Percentiles rank a stretch among this genome's conserved stretches.
These are phyloP conservation scores for Hemitrygon akajei DNA, from an alignment of 2,797 vertebrate genomes.

Conservation along the genomic window DNA sequence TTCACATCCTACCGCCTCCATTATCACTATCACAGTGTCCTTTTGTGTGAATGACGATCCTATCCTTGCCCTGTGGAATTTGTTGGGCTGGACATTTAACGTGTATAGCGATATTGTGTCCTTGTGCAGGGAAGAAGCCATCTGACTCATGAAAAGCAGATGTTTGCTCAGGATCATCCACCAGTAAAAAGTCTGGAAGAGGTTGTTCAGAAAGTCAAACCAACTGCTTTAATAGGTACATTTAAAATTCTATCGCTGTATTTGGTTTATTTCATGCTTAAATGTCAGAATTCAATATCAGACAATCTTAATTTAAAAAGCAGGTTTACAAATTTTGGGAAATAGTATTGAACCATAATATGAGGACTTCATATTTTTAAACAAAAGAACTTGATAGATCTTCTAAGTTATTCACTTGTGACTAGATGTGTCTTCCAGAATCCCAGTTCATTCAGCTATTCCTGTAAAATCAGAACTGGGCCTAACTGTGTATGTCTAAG, in stretches of 20 bases:
- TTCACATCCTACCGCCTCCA: neutral
- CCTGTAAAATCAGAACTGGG: neutral
- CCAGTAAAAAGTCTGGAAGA: conserved; percentile 80
- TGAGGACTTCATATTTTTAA: no score
- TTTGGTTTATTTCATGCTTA: neutral
- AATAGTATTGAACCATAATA: neutral
- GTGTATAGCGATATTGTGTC: neutral
- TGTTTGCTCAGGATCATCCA: conserved; percentile 87
- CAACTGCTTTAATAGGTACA: conserved; percentile 86
- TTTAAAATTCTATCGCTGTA: neutral
- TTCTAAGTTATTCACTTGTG: neutral
- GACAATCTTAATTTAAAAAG: neutral
- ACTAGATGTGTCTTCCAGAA: neutral
- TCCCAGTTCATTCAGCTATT: neutral
- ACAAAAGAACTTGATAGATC: neutral
- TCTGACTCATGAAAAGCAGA: conserved; percentile 83
- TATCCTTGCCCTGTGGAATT: neutral
- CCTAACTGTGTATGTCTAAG: neutral
- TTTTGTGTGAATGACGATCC: neutral
- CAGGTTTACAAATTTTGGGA: neutral
- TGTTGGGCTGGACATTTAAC: neutral
- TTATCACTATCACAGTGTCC: neutral
- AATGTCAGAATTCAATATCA: neutral
- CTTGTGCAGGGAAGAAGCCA: conserved; percentile 68
- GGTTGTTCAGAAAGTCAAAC: conserved; percentile 81